These are phyloP conservation scores for Sphaeridia pumilis DNA, from an alignment of 2,888 invertebrate species.

Conservation along the genomic window DNA sequence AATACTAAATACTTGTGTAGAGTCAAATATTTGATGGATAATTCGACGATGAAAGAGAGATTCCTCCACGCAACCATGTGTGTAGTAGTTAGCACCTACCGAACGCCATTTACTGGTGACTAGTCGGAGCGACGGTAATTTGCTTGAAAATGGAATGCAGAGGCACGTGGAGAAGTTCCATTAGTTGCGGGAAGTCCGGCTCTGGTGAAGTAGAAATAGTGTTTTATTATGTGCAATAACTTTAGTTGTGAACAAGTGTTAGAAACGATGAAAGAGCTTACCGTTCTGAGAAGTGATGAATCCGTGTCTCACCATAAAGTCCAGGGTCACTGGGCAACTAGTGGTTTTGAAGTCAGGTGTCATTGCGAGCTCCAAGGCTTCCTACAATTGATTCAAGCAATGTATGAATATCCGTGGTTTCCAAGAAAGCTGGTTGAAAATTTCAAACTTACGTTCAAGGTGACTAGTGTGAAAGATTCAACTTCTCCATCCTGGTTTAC, in stretches of 20 bases:
- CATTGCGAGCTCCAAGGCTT: conserved; percentile 59
- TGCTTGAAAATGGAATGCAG: conserved; percentile 57
- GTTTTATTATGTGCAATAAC: too few relatives aligned
- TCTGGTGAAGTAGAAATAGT: conserved; percentile 45
- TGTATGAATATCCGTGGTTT: too few relatives aligned
- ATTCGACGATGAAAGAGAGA: too few relatives aligned
- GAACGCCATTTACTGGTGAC: conserved; percentile 2
- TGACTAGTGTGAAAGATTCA: conserved; percentile 73
- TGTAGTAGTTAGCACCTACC: too few relatives aligned
- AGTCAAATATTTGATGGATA: too few relatives aligned
- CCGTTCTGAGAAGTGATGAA: conserved; percentile 80
- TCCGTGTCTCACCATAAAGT: conserved; percentile 85
- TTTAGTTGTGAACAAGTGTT: too few relatives aligned
- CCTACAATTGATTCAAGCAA: conserved; percentile 33
- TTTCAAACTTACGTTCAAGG: conserved; percentile 60
- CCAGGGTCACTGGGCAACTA: conserved; percentile 78
- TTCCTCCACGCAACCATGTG: too few relatives aligned
- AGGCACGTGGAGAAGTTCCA: conserved; percentile 77
- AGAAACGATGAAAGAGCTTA: neutral
- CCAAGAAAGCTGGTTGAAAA: too few relatives aligned
- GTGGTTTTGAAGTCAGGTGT: conserved; percentile 84
- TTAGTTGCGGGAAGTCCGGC: conserved; percentile 66
- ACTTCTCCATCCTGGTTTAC: conserved; percentile 90
- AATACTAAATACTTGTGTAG: too few relatives aligned
- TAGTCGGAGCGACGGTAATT: conserved; percentile 7